Percentiles rank a stretch among this genome's conserved stretches.
Conservation (phyloP, 2,113 vertebrate species). For the Gracilinanus agilis region DNA sequence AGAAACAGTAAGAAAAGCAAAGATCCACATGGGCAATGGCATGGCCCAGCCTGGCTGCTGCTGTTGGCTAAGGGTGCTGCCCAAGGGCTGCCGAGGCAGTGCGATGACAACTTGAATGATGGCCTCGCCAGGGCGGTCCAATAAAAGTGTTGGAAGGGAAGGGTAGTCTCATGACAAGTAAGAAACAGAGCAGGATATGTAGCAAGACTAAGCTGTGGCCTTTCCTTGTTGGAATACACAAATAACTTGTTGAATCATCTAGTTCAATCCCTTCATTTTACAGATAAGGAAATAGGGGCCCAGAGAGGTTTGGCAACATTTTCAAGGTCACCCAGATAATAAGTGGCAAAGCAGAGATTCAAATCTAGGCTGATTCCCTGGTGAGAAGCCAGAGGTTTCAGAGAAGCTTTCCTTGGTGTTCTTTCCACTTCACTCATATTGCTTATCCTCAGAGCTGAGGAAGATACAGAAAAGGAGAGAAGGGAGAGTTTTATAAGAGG, state of each 20-base stretch:
- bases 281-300: background rate
- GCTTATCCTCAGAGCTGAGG: background rate
- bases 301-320: background rate
- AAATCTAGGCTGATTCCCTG: background rate
- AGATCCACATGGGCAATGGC: background rate
- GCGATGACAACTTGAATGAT: background rate
- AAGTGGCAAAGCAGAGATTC: background rate
- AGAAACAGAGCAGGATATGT: background rate
- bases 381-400: background rate
- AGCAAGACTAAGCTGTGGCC: background rate
- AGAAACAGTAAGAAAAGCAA: background rate
- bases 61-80: background rate
- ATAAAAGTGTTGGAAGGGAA: background rate
- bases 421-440: background rate
- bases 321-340: background rate
- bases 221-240: background rate
- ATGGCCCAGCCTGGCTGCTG: background rate
- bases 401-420: background rate
- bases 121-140: background rate
- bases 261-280: background rate
- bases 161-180: background rate
- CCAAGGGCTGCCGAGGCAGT: background rate
- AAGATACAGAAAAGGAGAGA: background rate
- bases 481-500: background rate
- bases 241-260: background rate